Conservation (phyloP, 2,797 vertebrate species). For the Microchirus variegatus region DNA sequence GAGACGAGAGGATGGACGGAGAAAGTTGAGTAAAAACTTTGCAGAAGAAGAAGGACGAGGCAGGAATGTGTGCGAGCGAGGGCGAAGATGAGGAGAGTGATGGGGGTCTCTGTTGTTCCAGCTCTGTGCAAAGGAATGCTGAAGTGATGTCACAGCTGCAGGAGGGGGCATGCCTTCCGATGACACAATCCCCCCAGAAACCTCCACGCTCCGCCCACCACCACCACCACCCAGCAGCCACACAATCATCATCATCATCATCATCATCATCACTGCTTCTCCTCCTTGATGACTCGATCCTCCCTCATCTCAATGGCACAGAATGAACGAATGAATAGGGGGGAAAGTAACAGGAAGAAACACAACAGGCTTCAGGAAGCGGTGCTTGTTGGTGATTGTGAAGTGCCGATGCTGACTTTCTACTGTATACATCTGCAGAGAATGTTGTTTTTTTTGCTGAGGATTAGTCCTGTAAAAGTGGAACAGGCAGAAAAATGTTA, state of each 20-base stretch:
- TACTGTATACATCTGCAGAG: conserved; percentile 31
- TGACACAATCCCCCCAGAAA: conserved; percentile 81
- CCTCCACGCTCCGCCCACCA: conserved; percentile 68
- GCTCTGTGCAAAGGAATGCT: conserved; percentile 82
- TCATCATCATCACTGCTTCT: conserved; percentile 53
- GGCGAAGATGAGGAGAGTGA: conserved; percentile 58
- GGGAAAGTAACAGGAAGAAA: conserved; percentile 45
- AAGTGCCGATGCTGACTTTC: conserved; percentile 12
- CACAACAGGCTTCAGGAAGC: conserved; percentile 6
- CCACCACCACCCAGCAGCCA: conserved; percentile 31
- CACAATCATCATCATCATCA: conserved; percentile 64
- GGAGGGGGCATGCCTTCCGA: conserved; percentile 81
- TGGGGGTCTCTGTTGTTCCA: conserved; percentile 79
- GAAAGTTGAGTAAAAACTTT: conserved; percentile 29
- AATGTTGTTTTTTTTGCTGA: too few species aligned
- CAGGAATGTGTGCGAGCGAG: conserved; percentile 55
- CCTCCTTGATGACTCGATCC: conserved; percentile 29
- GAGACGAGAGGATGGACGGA: conserved; percentile 20
- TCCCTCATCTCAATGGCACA: conserved; percentile 8
- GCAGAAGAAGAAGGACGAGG: conserved; percentile 24
- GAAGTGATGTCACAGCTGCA: conserved; percentile 82
- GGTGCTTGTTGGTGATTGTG: conserved; percentile 21
- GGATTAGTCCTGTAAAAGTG: too few species aligned
- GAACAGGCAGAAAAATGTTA: too few species aligned
- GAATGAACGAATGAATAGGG: conserved; percentile 28